These are phyloP conservation scores for Stictocephala bisonia DNA, from an alignment of 2,888 invertebrate genomes.

Conservation along the genomic window DNA sequence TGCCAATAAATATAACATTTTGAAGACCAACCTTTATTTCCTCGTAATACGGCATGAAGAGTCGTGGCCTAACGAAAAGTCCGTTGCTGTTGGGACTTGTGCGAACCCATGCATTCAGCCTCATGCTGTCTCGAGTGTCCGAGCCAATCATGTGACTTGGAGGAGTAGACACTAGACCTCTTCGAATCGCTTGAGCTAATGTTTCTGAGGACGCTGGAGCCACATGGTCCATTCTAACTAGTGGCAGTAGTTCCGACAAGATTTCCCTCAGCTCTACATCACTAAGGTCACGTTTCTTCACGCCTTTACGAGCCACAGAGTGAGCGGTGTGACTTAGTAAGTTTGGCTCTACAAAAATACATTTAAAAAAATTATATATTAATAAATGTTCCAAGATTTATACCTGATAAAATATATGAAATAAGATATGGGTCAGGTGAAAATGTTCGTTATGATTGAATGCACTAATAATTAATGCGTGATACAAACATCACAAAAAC, in stretches of 20 bases:
- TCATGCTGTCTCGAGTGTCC: constrained; percentile 59
- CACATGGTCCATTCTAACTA: constrained; percentile 90
- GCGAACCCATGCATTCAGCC: constrained; percentile 84
- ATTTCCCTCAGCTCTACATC: constrained; percentile 89
- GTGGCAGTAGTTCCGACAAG: constrained; percentile 83
- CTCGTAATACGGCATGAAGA: constrained; percentile 95
- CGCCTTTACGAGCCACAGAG: constrained; percentile 86
- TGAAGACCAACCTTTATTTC: constrained; percentile 82
- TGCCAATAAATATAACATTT: background rate
- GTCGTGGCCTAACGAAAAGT: constrained; percentile 83
- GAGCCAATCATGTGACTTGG: constrained; percentile 85
- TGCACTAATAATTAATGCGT: too few species aligned
- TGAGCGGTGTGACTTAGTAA: constrained; percentile 93
- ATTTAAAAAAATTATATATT: too few species aligned
- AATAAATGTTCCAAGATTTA: too few species aligned
- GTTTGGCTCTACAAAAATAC: constrained; percentile 78
- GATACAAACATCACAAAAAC: too few species aligned
- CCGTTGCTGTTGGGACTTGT: constrained; percentile 75
- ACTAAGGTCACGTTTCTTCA: constrained; percentile 82
- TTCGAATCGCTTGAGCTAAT: constrained; percentile 74
- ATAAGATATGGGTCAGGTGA: too few species aligned
- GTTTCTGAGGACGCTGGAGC: constrained; percentile 86
- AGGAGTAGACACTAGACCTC: constrained; percentile 84
- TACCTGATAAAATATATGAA: too few species aligned
- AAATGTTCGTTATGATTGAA: too few species aligned